These are phyloP conservation scores for Eulithis prunata DNA, from an alignment of 2,888 invertebrate species.

Conservation along the genomic window DNA sequence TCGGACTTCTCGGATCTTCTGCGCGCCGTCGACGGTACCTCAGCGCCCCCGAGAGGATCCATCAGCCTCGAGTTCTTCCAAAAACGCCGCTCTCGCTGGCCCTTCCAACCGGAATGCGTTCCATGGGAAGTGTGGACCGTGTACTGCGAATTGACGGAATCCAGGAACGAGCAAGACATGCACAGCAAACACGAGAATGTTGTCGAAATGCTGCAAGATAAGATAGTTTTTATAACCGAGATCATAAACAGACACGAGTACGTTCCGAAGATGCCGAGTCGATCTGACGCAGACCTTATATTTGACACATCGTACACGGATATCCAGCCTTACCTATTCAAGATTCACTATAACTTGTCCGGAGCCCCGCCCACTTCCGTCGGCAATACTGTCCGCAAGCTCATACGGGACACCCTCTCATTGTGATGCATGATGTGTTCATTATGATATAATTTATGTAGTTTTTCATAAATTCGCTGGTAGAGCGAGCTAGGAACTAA, in stretches of 20 bases:
- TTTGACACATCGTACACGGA: slow-evolving; percentile 97
- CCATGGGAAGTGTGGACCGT: slow-evolving; percentile 99
- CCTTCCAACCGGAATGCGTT: slow-evolving; percentile 94
- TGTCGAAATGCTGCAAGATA: slow-evolving; percentile 94
- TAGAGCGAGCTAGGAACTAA: slow-evolving; percentile 30
- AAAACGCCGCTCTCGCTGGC: slow-evolving; percentile 94
- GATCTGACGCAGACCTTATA: slow-evolving; percentile 95
- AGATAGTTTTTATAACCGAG: slow-evolving; percentile 97
- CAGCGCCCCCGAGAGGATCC: slow-evolving; percentile 88
- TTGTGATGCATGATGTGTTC: slow-evolving; percentile 82
- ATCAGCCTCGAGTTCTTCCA: slow-evolving; percentile 98
- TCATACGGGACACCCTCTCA: slow-evolving; percentile 93
- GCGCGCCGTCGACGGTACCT: slow-evolving; percentile 87
- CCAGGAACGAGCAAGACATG: slow-evolving; percentile 94
- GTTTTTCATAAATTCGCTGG: slow-evolving; percentile 20
- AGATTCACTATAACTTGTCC: slow-evolving; percentile 92
- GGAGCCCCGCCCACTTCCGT: slow-evolving; percentile 92
- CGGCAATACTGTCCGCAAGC: slow-evolving; percentile 94
- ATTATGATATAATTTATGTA: slow-evolving; percentile 30
- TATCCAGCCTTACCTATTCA: slow-evolving; percentile 98
- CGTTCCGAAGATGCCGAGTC: slow-evolving; percentile 97
- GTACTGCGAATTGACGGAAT: slow-evolving; percentile 93
- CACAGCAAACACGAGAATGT: slow-evolving; percentile 94
- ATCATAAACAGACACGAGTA: slow-evolving; percentile 98
- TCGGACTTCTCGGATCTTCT: slow-evolving; percentile 91